These are phyloP conservation scores for Phycodurus eques DNA, from an alignment of 2,113 vertebrate species.

Conservation along the genomic window DNA sequence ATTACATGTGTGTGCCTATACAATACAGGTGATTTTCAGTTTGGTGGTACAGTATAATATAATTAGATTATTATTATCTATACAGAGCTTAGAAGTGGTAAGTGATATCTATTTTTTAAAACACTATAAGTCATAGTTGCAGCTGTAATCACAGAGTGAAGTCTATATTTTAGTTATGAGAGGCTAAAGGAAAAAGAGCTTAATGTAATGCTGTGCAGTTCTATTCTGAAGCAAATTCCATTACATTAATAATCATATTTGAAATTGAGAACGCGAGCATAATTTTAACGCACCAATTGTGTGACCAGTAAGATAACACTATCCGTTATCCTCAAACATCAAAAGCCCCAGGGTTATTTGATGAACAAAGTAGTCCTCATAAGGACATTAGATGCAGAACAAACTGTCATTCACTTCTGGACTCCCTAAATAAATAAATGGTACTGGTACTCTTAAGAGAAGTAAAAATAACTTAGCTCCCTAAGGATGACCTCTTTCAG, in stretches of 20 bases:
- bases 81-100: not conserved
- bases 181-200: not conserved
- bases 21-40: not conserved
- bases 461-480: slow-evolving; percentile 65
- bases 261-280: not conserved
- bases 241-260: not conserved
- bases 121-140: not conserved
- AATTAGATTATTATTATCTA: not conserved
- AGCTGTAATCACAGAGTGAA: too few relatives aligned
- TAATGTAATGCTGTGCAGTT: not conserved
- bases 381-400: slow-evolving; percentile 2
- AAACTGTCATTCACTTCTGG: slow-evolving; percentile 35
- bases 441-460: slow-evolving; percentile 49
- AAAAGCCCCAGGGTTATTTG: not conserved
- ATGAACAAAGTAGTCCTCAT: not conserved
- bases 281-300: too few relatives aligned
- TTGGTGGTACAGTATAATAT: not conserved
- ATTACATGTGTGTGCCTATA: too few relatives aligned
- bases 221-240: not conserved
- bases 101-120: not conserved
- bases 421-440: slow-evolving; percentile 56
- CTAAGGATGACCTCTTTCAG: slow-evolving; percentile 43
- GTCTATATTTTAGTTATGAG: too few relatives aligned
- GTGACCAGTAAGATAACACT: not conserved
- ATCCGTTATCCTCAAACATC: not conserved